Percentiles rank a stretch among this genome's conserved stretches.
Conservation (phyloP, 1,140 invertebrate species). For the Cotesia vestalis region DNA sequence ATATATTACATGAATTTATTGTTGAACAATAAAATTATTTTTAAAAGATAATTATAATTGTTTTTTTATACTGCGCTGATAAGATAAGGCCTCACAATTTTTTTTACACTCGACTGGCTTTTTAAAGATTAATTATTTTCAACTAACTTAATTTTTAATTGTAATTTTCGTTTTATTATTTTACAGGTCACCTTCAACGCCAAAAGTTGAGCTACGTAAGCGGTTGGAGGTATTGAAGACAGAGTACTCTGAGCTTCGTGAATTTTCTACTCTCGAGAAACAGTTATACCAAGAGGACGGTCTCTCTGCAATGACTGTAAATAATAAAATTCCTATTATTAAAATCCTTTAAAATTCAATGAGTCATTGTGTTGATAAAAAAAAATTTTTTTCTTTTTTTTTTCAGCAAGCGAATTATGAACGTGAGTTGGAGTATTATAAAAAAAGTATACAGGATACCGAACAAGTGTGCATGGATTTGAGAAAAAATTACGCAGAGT, state of each 20-base stretch:
- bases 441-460: conserved; percentile 36
- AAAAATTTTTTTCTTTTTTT: neutral
- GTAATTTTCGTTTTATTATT: conserved; percentile 34
- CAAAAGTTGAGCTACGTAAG: conserved; percentile 46
- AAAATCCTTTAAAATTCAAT: neutral
- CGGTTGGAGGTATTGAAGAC: conserved; percentile 40
- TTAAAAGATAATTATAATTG: neutral
- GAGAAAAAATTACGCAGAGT: conserved; percentile 39
- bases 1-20: neutral
- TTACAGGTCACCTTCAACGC: conserved; percentile 36
- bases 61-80: neutral
- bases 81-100: too few relatives aligned
- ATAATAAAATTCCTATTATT: neutral
- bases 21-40: neutral
- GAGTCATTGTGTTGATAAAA: neutral
- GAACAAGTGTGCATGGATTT: conserved; percentile 32
- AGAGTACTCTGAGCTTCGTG: conserved; percentile 46
- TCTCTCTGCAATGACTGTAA: conserved; percentile 21
- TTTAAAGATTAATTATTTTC: conserved; percentile 9
- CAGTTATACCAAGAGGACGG: conserved; percentile 46
- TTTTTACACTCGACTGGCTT: too few relatives aligned
- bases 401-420: conserved; percentile 18
- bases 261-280: conserved; percentile 54
- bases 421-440: conserved; percentile 26
- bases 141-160: neutral